Evolutionary conservation across 2,888 invertebrate genomes (phyloP), one percentile per base, ranked within the genome.

Genomic region (Podotricha telesiphe): DNA sequence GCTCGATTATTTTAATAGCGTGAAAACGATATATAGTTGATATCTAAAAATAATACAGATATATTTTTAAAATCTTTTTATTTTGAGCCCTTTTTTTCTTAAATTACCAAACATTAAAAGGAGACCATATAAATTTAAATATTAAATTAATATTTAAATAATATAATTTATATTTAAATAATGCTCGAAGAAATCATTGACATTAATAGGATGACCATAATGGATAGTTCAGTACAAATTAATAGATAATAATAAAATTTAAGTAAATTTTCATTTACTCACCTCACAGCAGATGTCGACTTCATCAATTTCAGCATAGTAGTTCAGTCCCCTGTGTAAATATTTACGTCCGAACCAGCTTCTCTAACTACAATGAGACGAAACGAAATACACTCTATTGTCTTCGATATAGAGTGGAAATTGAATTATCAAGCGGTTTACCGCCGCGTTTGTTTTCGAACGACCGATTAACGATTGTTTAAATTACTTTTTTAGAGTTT

Each of bases 401-500:
- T 1, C 7, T 17, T 19, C 1, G 15, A 4, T 11, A 48, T 34
- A 62, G 37, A 62, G 50, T 62, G 15, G 8, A 62, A 62, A 50
- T 48, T 62, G 7, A 13, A 20, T 7, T 22, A 59, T 13, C 48
- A 48, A 37, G 19, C 1, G 7, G 34, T 17, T 37, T 50, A 48
- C 17, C 34, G 76, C 76, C 70, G 68, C 73, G 76, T 75, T 77
- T 78, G 82, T 75, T 74, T 78, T 75, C 78, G 76, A 79, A 78
- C 80, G 79, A 76, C 79, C 79, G 78, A 76, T 78, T 78, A 80
- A 82, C 81, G 80, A 82, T 81, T 84, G 85, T 83, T 85, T 83
- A 81, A 82, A 79, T 79, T 76, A 81, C 82, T 87, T 86, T 86
- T 86, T 84, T 83, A 85, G 82, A 66, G 63, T 55, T 48, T 64